phyloP scores from a whole-genome alignment of 2,888 invertebrate species.

The Smittia sp. region DNA sequence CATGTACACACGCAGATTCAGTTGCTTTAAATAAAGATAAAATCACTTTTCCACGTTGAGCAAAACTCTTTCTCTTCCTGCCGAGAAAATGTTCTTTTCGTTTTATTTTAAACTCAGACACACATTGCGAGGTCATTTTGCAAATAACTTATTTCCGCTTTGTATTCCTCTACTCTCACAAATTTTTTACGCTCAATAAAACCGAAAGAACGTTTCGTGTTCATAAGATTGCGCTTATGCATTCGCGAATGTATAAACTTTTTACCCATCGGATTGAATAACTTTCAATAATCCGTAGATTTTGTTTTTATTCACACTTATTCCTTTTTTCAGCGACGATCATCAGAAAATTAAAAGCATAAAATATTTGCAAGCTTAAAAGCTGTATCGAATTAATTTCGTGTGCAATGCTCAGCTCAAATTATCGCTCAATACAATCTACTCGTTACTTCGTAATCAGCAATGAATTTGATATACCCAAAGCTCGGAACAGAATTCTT shows the following conservation, averaged over 20 bases:
- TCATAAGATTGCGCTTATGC: no score
- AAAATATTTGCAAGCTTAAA: not conserved
- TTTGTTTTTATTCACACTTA: no score
- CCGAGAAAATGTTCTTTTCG: conserved; percentile 37
- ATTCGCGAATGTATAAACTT: no score
- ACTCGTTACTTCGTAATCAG: not conserved
- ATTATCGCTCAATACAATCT: not conserved
- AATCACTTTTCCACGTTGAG: conserved; percentile 27
- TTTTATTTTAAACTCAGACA: conserved; percentile 37
- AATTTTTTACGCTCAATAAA: conserved; percentile 2
- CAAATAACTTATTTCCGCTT: conserved; percentile 45
- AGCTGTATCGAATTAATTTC: not conserved
- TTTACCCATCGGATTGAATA: no score
- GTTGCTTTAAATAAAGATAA: no score
- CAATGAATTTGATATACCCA: not conserved
- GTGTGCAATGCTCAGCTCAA: not conserved
- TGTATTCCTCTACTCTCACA: conserved; percentile 21
- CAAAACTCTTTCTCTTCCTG: conserved; percentile 26
- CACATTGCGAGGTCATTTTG: conserved; percentile 45
- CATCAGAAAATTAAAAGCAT: no score
- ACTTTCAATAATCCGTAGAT: no score
- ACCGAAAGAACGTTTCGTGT: not conserved
- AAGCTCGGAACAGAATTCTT: not conserved
- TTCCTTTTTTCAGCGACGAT: no score
- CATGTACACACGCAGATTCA: no score